Evolutionary conservation across 2,888 invertebrate genomes (phyloP).

Genomic region (Axea sp.): DNA sequence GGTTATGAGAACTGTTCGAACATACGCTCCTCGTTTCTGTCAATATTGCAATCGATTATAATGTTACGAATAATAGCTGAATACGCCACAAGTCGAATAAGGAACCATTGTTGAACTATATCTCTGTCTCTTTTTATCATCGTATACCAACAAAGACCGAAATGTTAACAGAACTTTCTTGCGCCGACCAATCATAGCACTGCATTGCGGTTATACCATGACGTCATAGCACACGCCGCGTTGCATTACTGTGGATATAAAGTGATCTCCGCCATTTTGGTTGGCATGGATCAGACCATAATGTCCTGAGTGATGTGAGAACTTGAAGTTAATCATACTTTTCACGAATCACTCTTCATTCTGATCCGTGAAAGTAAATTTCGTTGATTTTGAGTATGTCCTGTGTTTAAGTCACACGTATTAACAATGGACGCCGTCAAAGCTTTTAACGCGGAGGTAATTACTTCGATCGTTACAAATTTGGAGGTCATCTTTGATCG

Average conservation of each 20-base stretch:
- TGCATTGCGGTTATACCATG: constrained; percentile 9
- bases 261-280: constrained; percentile 75
- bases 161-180: background rate
- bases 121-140: no score
- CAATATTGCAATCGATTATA: no score
- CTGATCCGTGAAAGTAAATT: constrained; percentile 64
- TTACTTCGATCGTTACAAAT: constrained; percentile 37
- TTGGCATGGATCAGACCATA: constrained; percentile 75
- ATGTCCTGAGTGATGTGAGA: constrained; percentile 67
- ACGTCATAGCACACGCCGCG: constrained; percentile 64
- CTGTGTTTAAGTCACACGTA: constrained; percentile 8
- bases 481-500: constrained; percentile 14
- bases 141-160: background rate
- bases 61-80: no score
- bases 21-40: no score
- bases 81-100: no score
- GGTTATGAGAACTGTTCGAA: no score
- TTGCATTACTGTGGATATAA: constrained; percentile 67
- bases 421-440: constrained; percentile 88
- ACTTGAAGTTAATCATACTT: constrained; percentile 70
- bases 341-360: constrained; percentile 63
- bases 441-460: constrained; percentile 93
- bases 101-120: no score
- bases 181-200: background rate
- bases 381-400: constrained; percentile 60